phyloP scores from a whole-genome alignment of 2,888 invertebrate genomes.

The Parnassius glacialis region DNA sequence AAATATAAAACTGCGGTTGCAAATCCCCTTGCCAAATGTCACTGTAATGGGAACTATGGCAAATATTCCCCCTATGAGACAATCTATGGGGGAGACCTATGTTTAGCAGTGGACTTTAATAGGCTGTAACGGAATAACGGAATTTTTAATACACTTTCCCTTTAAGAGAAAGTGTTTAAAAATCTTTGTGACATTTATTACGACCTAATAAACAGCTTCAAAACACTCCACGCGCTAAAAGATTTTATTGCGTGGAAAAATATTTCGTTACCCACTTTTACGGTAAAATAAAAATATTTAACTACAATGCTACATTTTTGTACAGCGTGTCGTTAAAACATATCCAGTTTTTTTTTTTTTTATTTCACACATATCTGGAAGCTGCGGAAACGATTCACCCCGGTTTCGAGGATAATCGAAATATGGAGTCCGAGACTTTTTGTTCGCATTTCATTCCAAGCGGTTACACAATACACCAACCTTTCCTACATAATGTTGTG shows the following conservation, averaged over 20 bases:
- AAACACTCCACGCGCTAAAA: neutral
- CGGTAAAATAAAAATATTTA: conserved; percentile 1
- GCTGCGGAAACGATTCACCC: conserved; percentile 8
- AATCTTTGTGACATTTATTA: neutral
- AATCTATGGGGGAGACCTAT: no score
- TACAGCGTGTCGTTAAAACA: conserved; percentile 1
- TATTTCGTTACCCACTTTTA: conserved; percentile 1
- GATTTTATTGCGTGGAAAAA: neutral
- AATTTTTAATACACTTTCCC: no score
- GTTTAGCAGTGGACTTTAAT: no score
- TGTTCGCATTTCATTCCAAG: conserved; percentile 3
- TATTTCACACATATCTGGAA: neutral
- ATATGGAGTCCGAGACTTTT: conserved; percentile 3
- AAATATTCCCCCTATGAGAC: no score
- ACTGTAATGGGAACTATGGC: no score
- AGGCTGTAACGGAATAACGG: no score
- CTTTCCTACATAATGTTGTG: neutral
- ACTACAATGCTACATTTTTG: neutral
- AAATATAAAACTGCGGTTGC: no score
- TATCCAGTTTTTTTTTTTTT: neutral
- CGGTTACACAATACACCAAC: neutral
- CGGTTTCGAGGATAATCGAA: conserved; percentile 7
- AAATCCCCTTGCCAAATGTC: no score
- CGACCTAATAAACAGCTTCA: neutral
- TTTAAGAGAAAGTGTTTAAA: no score